Percentiles rank a stretch among this genome's conserved stretches.
Evolutionary conservation across 2,888 invertebrate species (phyloP).

Genomic region (Tipula confusa): DNA sequence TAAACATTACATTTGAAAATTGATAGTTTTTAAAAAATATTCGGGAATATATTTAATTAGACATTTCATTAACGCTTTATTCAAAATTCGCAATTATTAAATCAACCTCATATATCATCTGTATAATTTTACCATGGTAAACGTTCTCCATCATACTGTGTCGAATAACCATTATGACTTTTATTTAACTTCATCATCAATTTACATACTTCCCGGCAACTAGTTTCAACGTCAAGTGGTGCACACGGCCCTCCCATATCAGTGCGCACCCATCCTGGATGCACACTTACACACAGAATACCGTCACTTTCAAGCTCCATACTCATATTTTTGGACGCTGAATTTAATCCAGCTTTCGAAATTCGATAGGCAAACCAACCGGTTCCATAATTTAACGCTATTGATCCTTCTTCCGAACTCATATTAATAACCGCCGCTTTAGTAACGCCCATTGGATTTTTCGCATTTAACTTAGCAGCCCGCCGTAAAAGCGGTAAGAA

Average conservation of each 20-base stretch:
- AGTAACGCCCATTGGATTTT: conserved; percentile 55
- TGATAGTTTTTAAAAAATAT: no score
- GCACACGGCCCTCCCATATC: conserved; percentile 83
- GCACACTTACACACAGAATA: conserved; percentile 69
- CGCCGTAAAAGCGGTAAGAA: conserved; percentile 67
- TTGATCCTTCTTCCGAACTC: conserved; percentile 76
- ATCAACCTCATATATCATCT: no score
- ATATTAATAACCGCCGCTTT: conserved; percentile 76
- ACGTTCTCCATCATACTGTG: conserved; percentile 70
- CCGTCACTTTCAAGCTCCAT: conserved; percentile 69
- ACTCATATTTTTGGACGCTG: conserved; percentile 79
- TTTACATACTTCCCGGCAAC: conserved; percentile 61
- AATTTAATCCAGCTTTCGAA: conserved; percentile 84
- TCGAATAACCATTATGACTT: conserved; percentile 68
- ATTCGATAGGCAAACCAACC: conserved; percentile 81
- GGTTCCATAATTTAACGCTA: neutral
- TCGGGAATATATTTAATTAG: no score
- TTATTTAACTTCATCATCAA: conserved; percentile 61
- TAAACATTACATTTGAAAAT: no score
- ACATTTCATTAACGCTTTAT: no score
- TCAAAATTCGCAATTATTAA: no score
- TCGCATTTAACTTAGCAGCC: conserved; percentile 57
- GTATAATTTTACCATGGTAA: conserved; percentile 62
- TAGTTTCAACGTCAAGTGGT: conserved; percentile 64
- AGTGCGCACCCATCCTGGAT: conserved; percentile 91